Conservation (phyloP, 2,113 vertebrate species). For the Nycticryphes semicollaris region DNA sequence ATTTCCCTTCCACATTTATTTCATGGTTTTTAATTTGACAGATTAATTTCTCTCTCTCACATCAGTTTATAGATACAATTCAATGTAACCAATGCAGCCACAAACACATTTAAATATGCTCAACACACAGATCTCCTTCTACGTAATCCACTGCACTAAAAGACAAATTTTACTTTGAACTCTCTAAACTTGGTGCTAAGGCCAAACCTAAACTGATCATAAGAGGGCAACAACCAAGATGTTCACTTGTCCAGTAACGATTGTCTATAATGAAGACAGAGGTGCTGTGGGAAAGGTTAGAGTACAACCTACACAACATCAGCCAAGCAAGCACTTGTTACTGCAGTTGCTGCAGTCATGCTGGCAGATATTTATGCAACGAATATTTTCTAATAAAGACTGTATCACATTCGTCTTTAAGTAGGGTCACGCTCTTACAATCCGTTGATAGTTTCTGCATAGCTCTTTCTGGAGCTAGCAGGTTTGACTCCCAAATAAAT, state of each 20-base stretch:
- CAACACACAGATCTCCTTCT: not conserved
- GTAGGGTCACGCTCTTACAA: not conserved
- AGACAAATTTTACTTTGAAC: not conserved
- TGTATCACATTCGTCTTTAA: not conserved
- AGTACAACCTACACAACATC: not conserved
- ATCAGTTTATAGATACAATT: not conserved
- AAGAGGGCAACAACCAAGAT: not conserved
- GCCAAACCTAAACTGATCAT: not conserved
- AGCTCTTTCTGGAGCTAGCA: not conserved
- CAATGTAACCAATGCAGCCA: not conserved
- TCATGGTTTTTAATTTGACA: not conserved
- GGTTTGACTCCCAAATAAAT: not conserved
- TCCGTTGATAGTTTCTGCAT: not conserved
- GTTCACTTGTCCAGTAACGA: not conserved
- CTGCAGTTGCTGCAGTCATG: not conserved
- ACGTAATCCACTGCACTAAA: not conserved
- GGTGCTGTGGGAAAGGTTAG: not conserved
- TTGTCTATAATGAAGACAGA: not conserved
- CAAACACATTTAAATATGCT: not conserved
- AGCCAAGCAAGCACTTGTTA: not conserved
- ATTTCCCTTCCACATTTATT: not conserved
- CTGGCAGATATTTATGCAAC: slow-evolving; percentile 24
- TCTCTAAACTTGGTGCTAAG: not conserved
- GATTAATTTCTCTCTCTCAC: not conserved
- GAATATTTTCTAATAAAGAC: slow-evolving; percentile 6